phyloP scores from a whole-genome alignment of 2,797 vertebrate species.

The Argya squamiceps region DNA sequence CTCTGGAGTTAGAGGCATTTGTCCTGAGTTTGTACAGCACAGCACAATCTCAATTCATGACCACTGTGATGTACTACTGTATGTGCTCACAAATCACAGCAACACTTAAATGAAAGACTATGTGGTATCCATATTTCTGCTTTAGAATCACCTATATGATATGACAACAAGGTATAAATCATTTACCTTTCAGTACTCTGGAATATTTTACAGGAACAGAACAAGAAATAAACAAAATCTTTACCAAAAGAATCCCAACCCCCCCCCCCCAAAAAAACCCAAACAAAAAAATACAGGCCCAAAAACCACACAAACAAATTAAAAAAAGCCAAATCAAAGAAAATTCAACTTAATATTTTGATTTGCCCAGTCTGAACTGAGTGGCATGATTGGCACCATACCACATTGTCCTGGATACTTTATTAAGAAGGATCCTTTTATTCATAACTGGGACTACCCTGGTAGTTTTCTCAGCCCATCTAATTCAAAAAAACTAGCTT shows the following conservation, averaged over 20 bases:
- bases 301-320: neutral
- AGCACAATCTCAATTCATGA: neutral
- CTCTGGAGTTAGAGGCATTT: neutral
- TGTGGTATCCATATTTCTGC: neutral
- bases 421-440: neutral
- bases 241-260: neutral
- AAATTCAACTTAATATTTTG: neutral
- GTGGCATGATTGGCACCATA: neutral
- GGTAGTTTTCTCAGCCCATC: neutral
- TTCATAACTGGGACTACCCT: neutral
- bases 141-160: neutral
- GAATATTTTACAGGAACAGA: neutral
- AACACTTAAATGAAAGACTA: neutral
- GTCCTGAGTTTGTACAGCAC: neutral
- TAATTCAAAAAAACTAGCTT: neutral
- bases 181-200: neutral
- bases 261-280: too few species aligned
- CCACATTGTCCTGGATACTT: neutral
- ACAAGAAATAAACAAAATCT: neutral
- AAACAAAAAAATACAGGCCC: neutral
- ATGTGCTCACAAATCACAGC: neutral
- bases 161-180: neutral
- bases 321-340: neutral
- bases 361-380: neutral
- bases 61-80: neutral